Conservation (phyloP, 2,888 invertebrate species). For the Phrixothrix hirtus region DNA sequence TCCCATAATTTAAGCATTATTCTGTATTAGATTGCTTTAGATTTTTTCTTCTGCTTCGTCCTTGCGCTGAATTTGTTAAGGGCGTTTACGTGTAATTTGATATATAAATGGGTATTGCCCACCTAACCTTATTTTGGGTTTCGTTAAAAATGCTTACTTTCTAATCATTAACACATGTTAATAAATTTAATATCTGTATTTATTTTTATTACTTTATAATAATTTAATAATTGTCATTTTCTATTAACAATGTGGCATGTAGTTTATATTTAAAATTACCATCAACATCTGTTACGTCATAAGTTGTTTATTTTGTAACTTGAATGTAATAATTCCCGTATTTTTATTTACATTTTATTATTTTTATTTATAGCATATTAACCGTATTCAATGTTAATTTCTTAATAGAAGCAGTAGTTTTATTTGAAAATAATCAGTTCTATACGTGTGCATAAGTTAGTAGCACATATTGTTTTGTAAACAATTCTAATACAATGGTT, state of each 20-base stretch:
- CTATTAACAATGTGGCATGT: slow-evolving; percentile 2
- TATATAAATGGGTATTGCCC: not conserved
- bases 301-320: slow-evolving; percentile 30
- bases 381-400: too few relatives aligned
- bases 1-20: too few relatives aligned
- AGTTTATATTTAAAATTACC: slow-evolving; percentile 7
- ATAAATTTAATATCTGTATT: too few relatives aligned
- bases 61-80: not conserved
- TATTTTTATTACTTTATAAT: not conserved
- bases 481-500: too few relatives aligned
- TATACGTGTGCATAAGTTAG: too few relatives aligned
- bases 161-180: not conserved
- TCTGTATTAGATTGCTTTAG: too few relatives aligned
- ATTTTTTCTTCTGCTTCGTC: not conserved
- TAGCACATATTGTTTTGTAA: too few relatives aligned
- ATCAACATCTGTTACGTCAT: slow-evolving; percentile 38
- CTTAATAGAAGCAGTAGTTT: too few relatives aligned
- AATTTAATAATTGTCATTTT: slow-evolving; percentile 2
- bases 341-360: too few relatives aligned
- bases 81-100: slow-evolving; percentile 2
- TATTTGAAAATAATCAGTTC: too few relatives aligned
- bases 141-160: slow-evolving; percentile 19
- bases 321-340: slow-evolving; percentile 19
- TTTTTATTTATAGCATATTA: too few relatives aligned
- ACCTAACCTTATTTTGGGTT: slow-evolving; percentile 32